Base-by-base conservation (phyloP, 2,113 vertebrate species). In the Lasiurus borealis region DNA sequence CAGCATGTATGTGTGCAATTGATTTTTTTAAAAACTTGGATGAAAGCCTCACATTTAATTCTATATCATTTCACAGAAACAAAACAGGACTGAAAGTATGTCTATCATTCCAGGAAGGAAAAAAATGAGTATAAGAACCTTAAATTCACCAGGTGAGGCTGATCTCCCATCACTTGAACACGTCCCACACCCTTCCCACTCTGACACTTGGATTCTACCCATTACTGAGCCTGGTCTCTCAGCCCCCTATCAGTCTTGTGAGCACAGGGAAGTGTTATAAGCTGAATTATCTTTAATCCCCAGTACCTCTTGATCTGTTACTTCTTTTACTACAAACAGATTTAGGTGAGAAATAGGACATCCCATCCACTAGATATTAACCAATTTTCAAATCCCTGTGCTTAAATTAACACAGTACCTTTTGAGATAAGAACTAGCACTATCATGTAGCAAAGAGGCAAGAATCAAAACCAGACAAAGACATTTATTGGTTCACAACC, bases 1-100 rank as follows among this genome's bases (percentile, higher is more conserved):
- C 59, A 73, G 83, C n/a, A 31, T 68, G 6, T 10, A 92, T 75
- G 44, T 90, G 25, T 77, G 9, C 21, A 44, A 3, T 6, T 93
- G 87, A 77, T 78, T 72, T 13, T 90, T 89, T 76, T 88, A 48
- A 27, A 25, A 81, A 48, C 10, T 54, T 78, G 44, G 31, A 85
- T 72, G 3, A 77, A 90, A 93, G 23, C 6, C 40, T 82, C 66
- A 48, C 13, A 62, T 23, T 73, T 83, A 69, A 86, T 71, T 78
- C 77, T 75, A 54, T 52, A 75, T 92, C 57, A 48, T 73, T 73
- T 94, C 50, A 66, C 34, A 14, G n/a, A 84, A 92, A 89, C 21
- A 50, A 11, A 50, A 16, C 7, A 57, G 50, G 31, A 52, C 52
- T 89, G 18, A 68, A 88, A 72, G 62, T 50, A 54, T 64, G 21